Base-by-base conservation (phyloP, 2,113 vertebrate species). In the Dicaeum eximium region DNA sequence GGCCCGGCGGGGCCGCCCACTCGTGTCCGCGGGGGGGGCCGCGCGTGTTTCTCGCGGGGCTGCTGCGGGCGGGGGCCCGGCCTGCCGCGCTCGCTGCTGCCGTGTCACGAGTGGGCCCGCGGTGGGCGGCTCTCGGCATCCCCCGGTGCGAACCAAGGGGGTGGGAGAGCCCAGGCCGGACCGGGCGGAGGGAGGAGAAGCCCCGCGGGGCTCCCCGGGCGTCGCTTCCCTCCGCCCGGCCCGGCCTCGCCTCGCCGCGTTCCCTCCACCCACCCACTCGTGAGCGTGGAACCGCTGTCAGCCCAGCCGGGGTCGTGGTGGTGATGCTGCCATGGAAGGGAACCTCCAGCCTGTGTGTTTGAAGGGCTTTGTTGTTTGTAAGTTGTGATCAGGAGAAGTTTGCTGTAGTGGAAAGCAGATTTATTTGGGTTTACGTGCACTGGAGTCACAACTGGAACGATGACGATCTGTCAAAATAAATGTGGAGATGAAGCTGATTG, bases 391-490 rank as follows among this genome's bases (percentile, higher is more conserved):
- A 1, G 28, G 83, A 92, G 91, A 96, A 97, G 83, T 96, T 95
- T 95, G 77, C 45, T 2, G 37, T 56, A 65, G 83, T 4, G 61
- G 53, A 91, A 85, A 86, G 70, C 66, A 42, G 78, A 66, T 96
- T 95, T 95, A 80, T 94, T 73, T 82, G 84, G 66, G 57, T 90
- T 91, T 91, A 61, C 0, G 35, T 91, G 81, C 5, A 16, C 70
- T 48, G 91, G 87, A 87, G 86, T 87, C 90, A 65, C 87, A 69
- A 94, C 74, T 89, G 93, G 74, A 92, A 82, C 4, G 67, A 75
- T 95, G 91, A 62, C 23, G 78, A 90, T 40, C 84, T 96, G 93
- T 97, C 95, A 95, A 87, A 95, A 94, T 95, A 95, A 90, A 87
- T 75, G 91, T 4, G 15, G 70, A 94, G 89, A 87, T 89, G 84